A percentile compares a stretch with the other conserved stretches of the same genome.
Evolutionary conservation across 2,888 invertebrate species (phyloP).

Genomic region (Ormyrus nitidulus): DNA sequence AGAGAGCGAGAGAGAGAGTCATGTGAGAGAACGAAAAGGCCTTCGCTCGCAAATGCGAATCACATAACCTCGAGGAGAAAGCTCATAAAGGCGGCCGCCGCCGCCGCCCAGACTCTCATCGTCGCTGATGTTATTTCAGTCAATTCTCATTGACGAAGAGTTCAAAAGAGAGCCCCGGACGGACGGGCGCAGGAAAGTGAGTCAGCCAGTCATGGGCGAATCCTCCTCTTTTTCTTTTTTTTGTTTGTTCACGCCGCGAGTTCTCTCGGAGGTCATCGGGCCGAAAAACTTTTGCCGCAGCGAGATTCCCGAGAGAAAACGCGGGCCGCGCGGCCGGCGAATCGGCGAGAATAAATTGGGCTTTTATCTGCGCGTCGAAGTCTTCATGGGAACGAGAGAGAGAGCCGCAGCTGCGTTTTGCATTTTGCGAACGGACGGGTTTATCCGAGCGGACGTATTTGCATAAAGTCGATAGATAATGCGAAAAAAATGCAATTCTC

Average conservation of each 20-base stretch:
- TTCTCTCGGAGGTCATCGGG: background rate
- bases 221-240: background rate
- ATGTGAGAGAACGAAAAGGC: conserved; percentile 23
- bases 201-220: conserved; percentile 38
- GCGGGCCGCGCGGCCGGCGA: no score
- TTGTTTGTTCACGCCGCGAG: background rate
- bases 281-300: no score
- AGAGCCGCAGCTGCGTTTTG: no score
- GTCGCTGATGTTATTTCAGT: conserved; percentile 50
- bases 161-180: conserved; percentile 13
- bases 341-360: no score
- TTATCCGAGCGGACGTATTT: no score
- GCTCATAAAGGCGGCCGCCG: conserved; percentile 44
- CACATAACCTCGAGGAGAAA: conserved; percentile 53
- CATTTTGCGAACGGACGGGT: no score
- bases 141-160: conserved; percentile 52
- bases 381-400: no score
- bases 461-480: no score
- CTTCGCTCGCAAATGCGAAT: conserved; percentile 44
- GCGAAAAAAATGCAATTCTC: no score
- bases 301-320: no score
- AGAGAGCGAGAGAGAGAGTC: conserved; percentile 3
- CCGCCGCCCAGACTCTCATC: conserved; percentile 25
- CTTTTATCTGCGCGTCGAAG: no score
- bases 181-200: conserved; percentile 21